phyloP scores from a whole-genome alignment of 2,113 vertebrate species.

The Baryphthengus martii region DNA sequence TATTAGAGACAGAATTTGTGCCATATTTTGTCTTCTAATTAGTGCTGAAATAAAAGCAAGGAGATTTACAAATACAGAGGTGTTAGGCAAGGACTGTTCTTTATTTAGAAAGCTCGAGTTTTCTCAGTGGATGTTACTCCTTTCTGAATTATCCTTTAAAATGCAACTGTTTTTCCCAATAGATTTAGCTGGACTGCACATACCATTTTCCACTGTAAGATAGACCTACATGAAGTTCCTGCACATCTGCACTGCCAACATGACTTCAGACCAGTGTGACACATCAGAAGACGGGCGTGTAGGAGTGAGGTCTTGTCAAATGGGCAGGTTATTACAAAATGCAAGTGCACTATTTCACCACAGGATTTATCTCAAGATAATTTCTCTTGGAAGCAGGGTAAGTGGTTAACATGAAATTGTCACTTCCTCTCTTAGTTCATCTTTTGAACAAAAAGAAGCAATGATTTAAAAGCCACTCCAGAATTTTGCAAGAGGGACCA shows the following conservation, averaged over 20 bases:
- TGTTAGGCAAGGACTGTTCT: background rate
- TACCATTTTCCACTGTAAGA: background rate
- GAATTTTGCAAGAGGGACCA: background rate
- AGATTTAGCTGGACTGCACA: background rate
- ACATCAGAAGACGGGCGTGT: background rate
- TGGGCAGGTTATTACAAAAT: background rate
- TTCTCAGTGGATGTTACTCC: background rate
- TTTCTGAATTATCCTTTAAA: background rate
- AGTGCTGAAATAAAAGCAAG: background rate
- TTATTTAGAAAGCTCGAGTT: background rate
- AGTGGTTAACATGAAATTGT: background rate
- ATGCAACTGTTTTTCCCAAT: background rate
- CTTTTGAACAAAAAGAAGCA: background rate
- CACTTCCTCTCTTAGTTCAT: background rate
- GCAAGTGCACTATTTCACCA: background rate
- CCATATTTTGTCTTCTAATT: background rate
- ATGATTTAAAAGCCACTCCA: background rate
- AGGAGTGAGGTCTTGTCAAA: constrained; percentile 18
- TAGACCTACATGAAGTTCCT: background rate
- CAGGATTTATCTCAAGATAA: background rate
- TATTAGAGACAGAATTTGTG: background rate
- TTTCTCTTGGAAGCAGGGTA: background rate
- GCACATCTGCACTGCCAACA: background rate
- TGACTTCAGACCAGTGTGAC: background rate
- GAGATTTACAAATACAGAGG: background rate